Conservation (phyloP, 2,113 vertebrate genomes). For the Mesembrinibis cayennensis region DNA sequence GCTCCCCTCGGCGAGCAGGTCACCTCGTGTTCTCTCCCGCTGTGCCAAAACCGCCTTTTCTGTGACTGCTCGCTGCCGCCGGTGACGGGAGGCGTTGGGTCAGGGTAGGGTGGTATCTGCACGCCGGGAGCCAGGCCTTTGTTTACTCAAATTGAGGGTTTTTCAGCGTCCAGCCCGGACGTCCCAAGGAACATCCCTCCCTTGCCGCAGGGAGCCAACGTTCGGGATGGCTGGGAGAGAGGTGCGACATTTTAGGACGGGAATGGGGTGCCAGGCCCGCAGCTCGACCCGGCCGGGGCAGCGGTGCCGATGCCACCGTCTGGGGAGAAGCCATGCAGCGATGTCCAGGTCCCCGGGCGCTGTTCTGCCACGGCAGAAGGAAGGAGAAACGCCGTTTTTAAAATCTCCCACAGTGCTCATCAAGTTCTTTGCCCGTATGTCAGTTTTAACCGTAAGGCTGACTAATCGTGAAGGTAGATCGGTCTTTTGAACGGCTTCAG, state of each 20-base stretch:
- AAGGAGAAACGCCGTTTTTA: not conserved
- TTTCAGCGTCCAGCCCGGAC: not conserved
- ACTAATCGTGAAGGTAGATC: not conserved
- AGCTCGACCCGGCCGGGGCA: too few species aligned
- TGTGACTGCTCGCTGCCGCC: rapidly evolving
- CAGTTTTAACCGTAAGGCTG: not conserved
- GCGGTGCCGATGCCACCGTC: rapidly evolving
- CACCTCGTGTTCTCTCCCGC: rapidly evolving
- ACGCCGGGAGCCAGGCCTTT: rapidly evolving
- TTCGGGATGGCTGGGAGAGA: rapidly evolving
- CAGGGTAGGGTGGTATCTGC: not conserved
- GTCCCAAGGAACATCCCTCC: not conserved
- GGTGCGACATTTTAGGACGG: not conserved
- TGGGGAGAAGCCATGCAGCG: not conserved
- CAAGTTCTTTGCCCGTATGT: not conserved
- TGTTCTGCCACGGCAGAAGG: not conserved
- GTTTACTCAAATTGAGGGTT: not conserved
- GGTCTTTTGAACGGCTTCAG: not conserved
- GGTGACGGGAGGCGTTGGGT: not conserved
- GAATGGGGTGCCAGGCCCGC: too few species aligned
- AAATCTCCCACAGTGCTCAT: not conserved
- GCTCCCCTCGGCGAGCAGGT: not conserved
- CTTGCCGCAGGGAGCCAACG: rapidly evolving
- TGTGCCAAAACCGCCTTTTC: not conserved
- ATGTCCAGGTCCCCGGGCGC: rapidly evolving